Conservation (phyloP, 2,888 invertebrate genomes). For the Bellardia bayeri region DNA sequence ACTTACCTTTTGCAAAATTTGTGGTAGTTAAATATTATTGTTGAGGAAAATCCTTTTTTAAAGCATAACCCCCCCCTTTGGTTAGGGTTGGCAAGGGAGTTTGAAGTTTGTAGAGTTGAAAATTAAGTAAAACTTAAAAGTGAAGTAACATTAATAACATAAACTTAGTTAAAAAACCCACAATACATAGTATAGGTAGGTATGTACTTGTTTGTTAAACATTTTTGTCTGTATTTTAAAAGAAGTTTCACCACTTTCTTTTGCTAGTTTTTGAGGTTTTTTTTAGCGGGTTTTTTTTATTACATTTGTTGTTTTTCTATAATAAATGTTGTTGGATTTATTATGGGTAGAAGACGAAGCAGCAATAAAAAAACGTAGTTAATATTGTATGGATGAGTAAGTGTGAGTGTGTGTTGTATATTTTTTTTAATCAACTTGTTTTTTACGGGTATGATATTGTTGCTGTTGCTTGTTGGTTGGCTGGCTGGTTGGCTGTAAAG, state of each 20-base stretch:
- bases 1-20: slow-evolving; percentile 53
- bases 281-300: slow-evolving; percentile 67
- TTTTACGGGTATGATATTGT: slow-evolving; percentile 50
- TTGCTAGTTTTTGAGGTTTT: slow-evolving; percentile 61
- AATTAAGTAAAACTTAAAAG: background rate
- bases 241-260: slow-evolving; percentile 74
- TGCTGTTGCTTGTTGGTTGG: slow-evolving; percentile 60
- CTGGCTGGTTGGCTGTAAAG: slow-evolving; percentile 54
- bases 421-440: slow-evolving; percentile 64
- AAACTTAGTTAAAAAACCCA: slow-evolving; percentile 12
- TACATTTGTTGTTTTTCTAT: slow-evolving; percentile 36
- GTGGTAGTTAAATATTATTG: background rate
- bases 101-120: background rate
- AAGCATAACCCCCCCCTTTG: slow-evolving; percentile 25
- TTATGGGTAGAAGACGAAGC: slow-evolving; percentile 51
- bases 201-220: no score
- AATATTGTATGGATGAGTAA: slow-evolving; percentile 57
- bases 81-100: background rate
- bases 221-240: slow-evolving; percentile 33
- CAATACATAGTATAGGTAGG: no score
- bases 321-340: slow-evolving; percentile 18
- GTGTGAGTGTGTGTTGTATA: slow-evolving; percentile 32
- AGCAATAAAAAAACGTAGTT: slow-evolving; percentile 59
- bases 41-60: slow-evolving; percentile 36
- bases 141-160: slow-evolving; percentile 38